Evolutionary conservation across 2,797 vertebrate species (phyloP).

Genomic region (Rachycentron canadum): DNA sequence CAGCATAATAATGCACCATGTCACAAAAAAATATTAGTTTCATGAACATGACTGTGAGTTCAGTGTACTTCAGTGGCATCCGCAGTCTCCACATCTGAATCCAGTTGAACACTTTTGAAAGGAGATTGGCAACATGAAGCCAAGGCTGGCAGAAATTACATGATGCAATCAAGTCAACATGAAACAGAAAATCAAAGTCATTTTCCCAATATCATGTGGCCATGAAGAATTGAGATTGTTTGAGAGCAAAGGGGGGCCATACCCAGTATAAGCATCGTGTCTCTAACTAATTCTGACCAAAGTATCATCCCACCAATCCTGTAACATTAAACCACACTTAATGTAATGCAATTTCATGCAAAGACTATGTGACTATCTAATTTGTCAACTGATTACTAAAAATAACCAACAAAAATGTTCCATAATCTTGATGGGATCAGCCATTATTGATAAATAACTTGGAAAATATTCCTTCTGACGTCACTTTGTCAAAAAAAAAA

Average conservation of each 20-base stretch:
- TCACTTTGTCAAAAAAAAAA: conserved; percentile 20
- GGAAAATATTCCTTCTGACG: conserved; percentile 1
- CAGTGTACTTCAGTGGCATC: neutral
- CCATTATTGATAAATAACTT: conserved; percentile 16
- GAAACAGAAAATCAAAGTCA: neutral
- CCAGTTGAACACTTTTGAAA: neutral
- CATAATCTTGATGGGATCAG: neutral
- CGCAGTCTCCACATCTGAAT: neutral
- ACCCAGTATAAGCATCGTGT: too few species aligned
- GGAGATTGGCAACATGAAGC: neutral
- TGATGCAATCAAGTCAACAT: neutral
- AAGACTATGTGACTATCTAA: neutral
- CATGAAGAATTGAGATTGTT: neutral
- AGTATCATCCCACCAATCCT: neutral
- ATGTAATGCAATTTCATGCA: neutral
- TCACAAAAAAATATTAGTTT: neutral
- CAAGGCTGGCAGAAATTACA: neutral
- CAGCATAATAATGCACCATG: neutral
- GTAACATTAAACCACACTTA: neutral
- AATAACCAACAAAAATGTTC: neutral
- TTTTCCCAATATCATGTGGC: neutral
- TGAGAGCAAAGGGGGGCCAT: too few species aligned
- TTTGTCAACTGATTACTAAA: neutral
- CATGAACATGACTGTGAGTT: too few species aligned
- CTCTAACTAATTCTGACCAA: conserved; percentile 12